Conservation (phyloP, 2,888 invertebrate genomes). For the Sipha maydis region DNA sequence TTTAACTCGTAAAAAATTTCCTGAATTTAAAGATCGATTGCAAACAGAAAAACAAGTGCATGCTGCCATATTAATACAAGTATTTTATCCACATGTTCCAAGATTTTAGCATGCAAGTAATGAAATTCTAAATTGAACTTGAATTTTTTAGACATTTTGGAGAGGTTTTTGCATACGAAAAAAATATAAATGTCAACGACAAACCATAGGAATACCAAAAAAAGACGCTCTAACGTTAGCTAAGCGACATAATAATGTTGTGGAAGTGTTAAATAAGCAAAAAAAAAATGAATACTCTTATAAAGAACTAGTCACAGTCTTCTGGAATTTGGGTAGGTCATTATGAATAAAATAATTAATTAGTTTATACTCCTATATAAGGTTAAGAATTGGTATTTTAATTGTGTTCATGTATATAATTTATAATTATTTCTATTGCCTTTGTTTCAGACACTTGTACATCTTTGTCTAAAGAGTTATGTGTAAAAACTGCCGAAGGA, state of each 20-base stretch:
- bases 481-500: constrained; percentile 43
- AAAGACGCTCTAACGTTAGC: constrained; percentile 14
- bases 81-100: background rate
- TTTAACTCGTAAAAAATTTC: constrained; percentile 7
- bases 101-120: background rate
- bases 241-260: constrained; percentile 3
- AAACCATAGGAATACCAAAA: constrained; percentile 9
- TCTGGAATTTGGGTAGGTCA: constrained; percentile 47
- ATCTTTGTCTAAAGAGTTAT: constrained; percentile 50
- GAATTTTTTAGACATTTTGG: constrained; percentile 56
- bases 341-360: background rate
- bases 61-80: constrained; percentile 40
- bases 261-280: constrained; percentile 29
- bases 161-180: constrained; percentile 60
- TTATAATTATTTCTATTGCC: background rate
- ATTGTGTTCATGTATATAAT: background rate
- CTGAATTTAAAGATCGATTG: background rate
- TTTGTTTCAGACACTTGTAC: constrained; percentile 43
- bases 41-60: background rate
- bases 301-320: constrained; percentile 40
- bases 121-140: background rate
- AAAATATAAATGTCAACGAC: constrained; percentile 31
- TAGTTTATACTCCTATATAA: background rate
- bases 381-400: background rate
- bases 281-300: constrained; percentile 39